phyloP scores from a whole-genome alignment of 2,888 invertebrate genomes.

The Crematogaster levior region DNA sequence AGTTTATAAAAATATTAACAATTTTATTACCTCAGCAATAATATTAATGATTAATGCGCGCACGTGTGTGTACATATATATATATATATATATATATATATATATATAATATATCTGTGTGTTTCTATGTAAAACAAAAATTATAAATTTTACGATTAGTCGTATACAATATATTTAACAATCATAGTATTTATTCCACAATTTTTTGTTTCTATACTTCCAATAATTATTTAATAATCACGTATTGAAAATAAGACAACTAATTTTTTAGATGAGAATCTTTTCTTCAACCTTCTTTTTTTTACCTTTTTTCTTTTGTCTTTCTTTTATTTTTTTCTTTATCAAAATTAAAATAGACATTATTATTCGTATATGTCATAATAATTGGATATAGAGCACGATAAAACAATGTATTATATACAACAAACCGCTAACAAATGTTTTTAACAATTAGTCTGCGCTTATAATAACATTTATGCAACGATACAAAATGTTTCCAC shows the following conservation, averaged over 20 bases:
- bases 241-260: not conserved
- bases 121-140: too few relatives aligned
- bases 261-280: not conserved
- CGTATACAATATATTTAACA: not conserved
- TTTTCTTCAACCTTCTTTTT: too few relatives aligned
- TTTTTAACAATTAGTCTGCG: not conserved
- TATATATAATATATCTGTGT: too few relatives aligned
- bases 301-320: too few relatives aligned
- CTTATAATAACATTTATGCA: not conserved
- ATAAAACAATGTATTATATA: not conserved
- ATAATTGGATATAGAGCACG: not conserved
- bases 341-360: not conserved
- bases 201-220: not conserved
- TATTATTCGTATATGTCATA: not conserved
- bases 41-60: conserved; percentile 7
- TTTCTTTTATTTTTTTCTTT: too few relatives aligned
- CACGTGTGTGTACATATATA: too few relatives aligned
- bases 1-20: not conserved
- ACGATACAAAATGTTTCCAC: not conserved
- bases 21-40: not conserved
- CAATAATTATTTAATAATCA: not conserved
- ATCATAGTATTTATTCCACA: not conserved
- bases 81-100: too few relatives aligned
- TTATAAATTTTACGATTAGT: not conserved
- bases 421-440: not conserved